Evolutionary conservation across 2,797 vertebrate genomes (phyloP), one percentile per base, ranked within the genome.

Genomic region (Protonibea diacanthus): DNA sequence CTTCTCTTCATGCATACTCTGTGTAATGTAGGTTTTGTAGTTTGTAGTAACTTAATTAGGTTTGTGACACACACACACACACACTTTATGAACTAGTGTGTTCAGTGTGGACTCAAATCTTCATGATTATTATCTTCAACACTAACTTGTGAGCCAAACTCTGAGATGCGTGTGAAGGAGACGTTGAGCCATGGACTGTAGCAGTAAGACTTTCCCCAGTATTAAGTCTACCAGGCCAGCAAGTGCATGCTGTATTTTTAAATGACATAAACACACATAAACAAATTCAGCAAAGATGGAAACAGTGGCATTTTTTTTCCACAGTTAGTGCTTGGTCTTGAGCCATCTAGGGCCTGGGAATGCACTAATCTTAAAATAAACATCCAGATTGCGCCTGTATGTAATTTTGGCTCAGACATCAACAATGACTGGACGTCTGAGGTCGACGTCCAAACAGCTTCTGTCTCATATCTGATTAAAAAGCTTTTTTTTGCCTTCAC

Each of bases 351-450:
- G 20, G 76, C 56, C 77, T 84, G 73, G 84, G 87, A 90, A 82
- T 66, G 57, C 56, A 84, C 56, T 44, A 48, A 55, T 82, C 83
- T 68, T 83, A 84, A 90, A 90, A 91, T 88, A 91, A 91, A 90
- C 83, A 56, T 45, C 55, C 68, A 82, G 71, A 82, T 69, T 69
- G 71, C 3, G 52, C 71, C 67, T 79, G 64, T 69, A 29, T 67
- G 57, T 61, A 21, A 18, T 47, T 83, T 73, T 79, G 80, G 80
- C 65, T n/a, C 69, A 79, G 49, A 71, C 52, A 23, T 67, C 58
- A 66, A 55, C 27, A n/a, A 27, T 20, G 45, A 47, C 44, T 49
- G n/a, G 45, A 64, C 21, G 68, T 64, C 57, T 14, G 12, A 59
- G 63, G 23, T 25, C n/a, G 2, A 44, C n/a, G 20, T 27, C 58